A percentile compares a stretch with the other conserved stretches of the same genome.
Conservation (phyloP, 2,113 vertebrate species). For the Leiothrix lutea region DNA sequence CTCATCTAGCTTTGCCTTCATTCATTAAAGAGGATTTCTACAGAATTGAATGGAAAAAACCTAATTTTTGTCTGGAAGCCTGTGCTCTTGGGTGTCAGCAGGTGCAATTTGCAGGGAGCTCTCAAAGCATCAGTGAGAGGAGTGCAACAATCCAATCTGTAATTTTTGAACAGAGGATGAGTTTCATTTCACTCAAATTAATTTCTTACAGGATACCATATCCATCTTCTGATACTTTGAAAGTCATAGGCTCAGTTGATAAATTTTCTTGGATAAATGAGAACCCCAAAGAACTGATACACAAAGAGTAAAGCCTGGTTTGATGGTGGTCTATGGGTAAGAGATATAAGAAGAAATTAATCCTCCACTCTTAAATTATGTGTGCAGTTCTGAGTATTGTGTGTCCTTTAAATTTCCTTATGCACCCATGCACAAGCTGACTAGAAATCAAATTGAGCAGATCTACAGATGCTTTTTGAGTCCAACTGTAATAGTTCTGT, state of each 20-base stretch:
- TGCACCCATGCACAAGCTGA: not conserved
- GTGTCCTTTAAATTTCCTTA: not conserved
- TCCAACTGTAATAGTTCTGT: not conserved
- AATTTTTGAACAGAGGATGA: not conserved
- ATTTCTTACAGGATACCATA: slow-evolving; percentile 15
- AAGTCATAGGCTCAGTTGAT: not conserved
- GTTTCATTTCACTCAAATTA: slow-evolving; percentile 9
- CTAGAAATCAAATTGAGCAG: not conserved
- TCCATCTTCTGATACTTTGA: not conserved
- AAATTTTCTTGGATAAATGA: slow-evolving; percentile 13
- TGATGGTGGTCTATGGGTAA: not conserved
- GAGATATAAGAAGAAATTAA: not conserved
- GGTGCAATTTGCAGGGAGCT: not conserved
- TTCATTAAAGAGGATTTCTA: not conserved
- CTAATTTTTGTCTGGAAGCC: not conserved
- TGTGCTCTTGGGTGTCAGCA: not conserved
- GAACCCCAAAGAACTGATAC: not conserved
- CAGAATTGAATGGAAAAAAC: not conserved
- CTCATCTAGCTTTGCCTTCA: not conserved
- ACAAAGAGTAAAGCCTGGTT: not conserved
- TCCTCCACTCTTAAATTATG: not conserved
- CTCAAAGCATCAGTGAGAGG: not conserved
- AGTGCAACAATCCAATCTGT: not conserved
- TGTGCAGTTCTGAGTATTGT: not conserved
- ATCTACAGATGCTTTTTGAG: not conserved